A percentile compares a stretch with the other conserved stretches of the same genome.
These are phyloP conservation scores for Hirtodrosophila histrioides DNA, from an alignment of 2,888 invertebrate genomes.

Conservation along the genomic window DNA sequence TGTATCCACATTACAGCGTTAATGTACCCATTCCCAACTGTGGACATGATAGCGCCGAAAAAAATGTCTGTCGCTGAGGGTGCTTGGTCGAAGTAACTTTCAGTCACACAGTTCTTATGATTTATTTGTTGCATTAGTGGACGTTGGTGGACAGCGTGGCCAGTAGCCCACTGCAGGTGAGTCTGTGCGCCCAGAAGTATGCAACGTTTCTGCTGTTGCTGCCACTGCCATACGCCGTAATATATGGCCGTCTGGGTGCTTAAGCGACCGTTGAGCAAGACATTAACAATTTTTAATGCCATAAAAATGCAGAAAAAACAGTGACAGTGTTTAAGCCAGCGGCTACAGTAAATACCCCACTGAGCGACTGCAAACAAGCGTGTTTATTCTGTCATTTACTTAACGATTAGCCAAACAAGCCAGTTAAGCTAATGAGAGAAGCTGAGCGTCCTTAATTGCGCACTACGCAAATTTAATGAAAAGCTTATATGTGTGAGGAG, in stretches of 20 bases:
- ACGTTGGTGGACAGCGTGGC: slow-evolving; percentile 24
- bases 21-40: slow-evolving; percentile 1
- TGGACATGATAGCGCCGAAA: slow-evolving; percentile 1
- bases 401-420: slow-evolving; percentile 19
- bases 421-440: slow-evolving; percentile 26
- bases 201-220: slow-evolving; percentile 26
- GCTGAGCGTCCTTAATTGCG: slow-evolving; percentile 19
- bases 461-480: too few species aligned
- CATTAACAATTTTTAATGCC: slow-evolving; percentile 54
- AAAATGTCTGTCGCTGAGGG: not conserved
- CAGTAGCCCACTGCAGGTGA: slow-evolving; percentile 46
- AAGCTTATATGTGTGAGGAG: too few species aligned
- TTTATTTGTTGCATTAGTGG: slow-evolving; percentile 67
- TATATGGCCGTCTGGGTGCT: slow-evolving; percentile 37
- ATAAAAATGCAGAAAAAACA: slow-evolving; percentile 43
- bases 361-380: slow-evolving; percentile 24
- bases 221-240: slow-evolving; percentile 31
- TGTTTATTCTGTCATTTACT: slow-evolving; percentile 24
- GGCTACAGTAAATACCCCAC: slow-evolving; percentile 43
- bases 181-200: slow-evolving; percentile 36
- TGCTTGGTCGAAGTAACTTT: slow-evolving; percentile 9
- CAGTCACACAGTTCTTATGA: slow-evolving; percentile 46
- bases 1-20: too few species aligned
- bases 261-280: slow-evolving; percentile 29
- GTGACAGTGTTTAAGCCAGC: slow-evolving; percentile 12